A percentile compares a stretch with the other conserved stretches of the same genome.
These are phyloP conservation scores for Balearica regulorum DNA, from an alignment of 2,797 vertebrate species.

Conservation along the genomic window DNA sequence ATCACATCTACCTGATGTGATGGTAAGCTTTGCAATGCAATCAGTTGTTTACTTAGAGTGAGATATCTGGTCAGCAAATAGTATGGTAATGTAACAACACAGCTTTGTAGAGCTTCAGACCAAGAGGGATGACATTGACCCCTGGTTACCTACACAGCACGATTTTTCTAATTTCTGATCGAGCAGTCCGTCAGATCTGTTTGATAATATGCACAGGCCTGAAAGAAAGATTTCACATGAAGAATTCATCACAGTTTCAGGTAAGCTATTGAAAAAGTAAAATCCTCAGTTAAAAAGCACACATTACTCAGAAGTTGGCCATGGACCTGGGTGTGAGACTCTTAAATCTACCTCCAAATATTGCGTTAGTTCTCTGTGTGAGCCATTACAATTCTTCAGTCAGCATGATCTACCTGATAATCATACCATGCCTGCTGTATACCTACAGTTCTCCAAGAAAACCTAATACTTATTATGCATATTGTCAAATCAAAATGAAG, in stretches of 20 bases:
- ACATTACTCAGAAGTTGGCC: background rate
- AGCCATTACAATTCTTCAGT: background rate
- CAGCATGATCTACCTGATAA: background rate
- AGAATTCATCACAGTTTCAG: background rate
- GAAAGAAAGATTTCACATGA: background rate
- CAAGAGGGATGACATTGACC: background rate
- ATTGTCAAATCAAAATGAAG: background rate
- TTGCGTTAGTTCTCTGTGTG: background rate
- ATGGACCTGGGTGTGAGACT: background rate
- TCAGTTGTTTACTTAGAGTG: background rate
- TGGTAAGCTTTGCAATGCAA: background rate
- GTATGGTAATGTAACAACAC: background rate
- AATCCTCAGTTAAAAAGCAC: background rate
- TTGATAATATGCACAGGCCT: background rate
- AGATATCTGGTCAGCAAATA: background rate
- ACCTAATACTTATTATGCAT: background rate
- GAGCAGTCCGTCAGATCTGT: background rate
- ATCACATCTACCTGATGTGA: background rate
- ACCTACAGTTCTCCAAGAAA: background rate
- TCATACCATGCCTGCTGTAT: background rate
- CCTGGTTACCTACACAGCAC: background rate
- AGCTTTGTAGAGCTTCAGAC: background rate
- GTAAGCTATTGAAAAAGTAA: background rate
- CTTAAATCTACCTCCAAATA: background rate
- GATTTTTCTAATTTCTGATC: background rate